Base-by-base conservation (phyloP, 2,888 invertebrate genomes). In the Cosmia trapezina region DNA sequence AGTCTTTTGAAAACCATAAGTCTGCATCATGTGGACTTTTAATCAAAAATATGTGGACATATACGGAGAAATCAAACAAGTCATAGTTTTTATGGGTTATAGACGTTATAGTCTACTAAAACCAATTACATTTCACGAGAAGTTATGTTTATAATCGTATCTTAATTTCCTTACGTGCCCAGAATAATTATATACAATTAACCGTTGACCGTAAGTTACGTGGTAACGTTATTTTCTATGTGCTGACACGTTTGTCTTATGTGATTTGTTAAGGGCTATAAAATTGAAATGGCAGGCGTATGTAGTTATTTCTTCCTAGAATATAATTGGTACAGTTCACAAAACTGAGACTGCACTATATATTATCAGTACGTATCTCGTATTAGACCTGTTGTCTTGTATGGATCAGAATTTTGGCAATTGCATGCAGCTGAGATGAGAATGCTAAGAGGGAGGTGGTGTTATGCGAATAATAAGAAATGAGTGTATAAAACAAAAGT, bases 131-230 rank as follows among this genome's bases (percentile, higher is more conserved):
- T 45, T 51, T 45, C 43, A 22, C 33, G 22, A 43, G 28, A 64
- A 37, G 17, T 19, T 41, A 57, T 49, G 33, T 14, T 60, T 33
- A 54, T 37, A 51, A 33, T 66, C 11, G 53, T 60, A 53, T 57
- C n/a, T 19, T 62, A 47, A 70, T 67, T 67, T 70, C 9, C 45
- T 59, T 68, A 77, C 77, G 77, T 80, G 80, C 41, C 47, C 14
- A 57, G 57, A 72, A 77, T 77, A 67, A 76, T 62, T 57, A 33
- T 66, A 65, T 33, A 47, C 49, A 51, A 64, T 76, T 73, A 64
- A 73, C 71, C 33, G 19, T 67, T 76, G 65, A 54, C 37, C 57
- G 53, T 22, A 61, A 14, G 14, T 49, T 45, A 33, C 33, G 33
- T 33, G 33, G 33, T 33, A 33, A 59, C 37, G 45, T 53, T 33